Percentiles rank a stretch among this genome's conserved stretches.
phyloP scores from a whole-genome alignment of 2,888 invertebrate species.

The Melangyna quadrimaculata region DNA sequence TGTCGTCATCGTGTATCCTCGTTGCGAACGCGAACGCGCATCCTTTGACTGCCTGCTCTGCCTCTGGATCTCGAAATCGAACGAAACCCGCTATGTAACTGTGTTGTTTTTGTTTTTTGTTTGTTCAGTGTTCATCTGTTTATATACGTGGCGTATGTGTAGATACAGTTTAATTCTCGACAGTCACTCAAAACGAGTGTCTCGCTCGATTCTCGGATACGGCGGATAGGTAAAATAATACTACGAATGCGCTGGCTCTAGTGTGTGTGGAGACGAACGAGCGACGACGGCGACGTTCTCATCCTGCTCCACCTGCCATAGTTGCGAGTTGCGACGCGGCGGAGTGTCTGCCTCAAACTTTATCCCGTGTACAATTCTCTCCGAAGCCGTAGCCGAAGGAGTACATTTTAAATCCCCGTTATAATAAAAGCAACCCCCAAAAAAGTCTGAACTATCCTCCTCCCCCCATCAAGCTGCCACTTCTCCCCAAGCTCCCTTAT shows the following conservation, averaged over 20 bases:
- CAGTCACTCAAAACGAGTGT: conserved; percentile 65
- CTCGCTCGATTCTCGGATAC: conserved; percentile 32
- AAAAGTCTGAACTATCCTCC: conserved; percentile 6
- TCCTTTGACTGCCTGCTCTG: conserved; percentile 66
- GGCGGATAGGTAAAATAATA: neutral
- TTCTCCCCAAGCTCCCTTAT: neutral
- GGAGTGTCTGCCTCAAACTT: neutral
- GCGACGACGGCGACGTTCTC: conserved; percentile 36
- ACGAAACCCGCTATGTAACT: conserved; percentile 56
- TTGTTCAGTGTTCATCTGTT: conserved; percentile 11
- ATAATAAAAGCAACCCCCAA: neutral
- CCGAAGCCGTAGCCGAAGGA: neutral
- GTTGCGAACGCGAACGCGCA: conserved; percentile 66
- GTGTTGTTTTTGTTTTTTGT: conserved; percentile 52
- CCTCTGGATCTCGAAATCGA: conserved; percentile 12
- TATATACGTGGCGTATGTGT: conserved; percentile 44
- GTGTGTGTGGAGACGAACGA: conserved; percentile 1
- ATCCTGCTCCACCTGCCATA: conserved; percentile 32
- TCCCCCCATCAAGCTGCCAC: neutral
- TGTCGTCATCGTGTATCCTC: conserved; percentile 67
- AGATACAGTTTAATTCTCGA: conserved; percentile 48
- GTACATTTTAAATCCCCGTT: conserved; percentile 8
- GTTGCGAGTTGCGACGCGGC: neutral
- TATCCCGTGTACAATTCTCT: conserved; percentile 13
- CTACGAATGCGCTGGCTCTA: conserved; percentile 58